These are phyloP conservation scores for Himalopsyche phryganea DNA, from an alignment of 1,140 invertebrate species.

Conservation along the genomic window DNA sequence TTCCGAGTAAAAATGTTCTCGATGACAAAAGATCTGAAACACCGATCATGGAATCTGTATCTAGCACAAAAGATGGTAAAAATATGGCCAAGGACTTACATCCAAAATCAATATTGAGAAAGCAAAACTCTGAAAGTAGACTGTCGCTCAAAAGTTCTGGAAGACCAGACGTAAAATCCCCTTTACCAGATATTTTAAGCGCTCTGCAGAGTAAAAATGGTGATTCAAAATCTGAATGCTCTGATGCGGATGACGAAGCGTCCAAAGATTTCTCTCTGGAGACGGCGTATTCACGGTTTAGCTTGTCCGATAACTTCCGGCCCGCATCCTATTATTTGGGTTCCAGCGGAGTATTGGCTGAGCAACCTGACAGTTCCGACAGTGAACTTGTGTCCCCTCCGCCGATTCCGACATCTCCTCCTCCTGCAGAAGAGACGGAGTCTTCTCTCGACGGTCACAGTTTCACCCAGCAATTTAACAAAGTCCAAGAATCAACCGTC, in stretches of 20 bases:
- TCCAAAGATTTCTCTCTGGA: conserved; percentile 62
- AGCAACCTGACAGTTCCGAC: conserved; percentile 76
- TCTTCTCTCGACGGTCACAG: neutral
- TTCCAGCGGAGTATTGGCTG: conserved; percentile 57
- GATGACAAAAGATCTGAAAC: conserved; percentile 41
- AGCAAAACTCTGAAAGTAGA: conserved; percentile 34
- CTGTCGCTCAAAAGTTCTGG: conserved; percentile 14
- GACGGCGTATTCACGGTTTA: conserved; percentile 60
- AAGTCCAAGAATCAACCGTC: conserved; percentile 37
- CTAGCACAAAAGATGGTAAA: conserved; percentile 34
- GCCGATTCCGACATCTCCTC: conserved; percentile 73
- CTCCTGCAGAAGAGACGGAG: conserved; percentile 62
- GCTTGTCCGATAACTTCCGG: conserved; percentile 79
- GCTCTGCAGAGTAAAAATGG: conserved; percentile 46
- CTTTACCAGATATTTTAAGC: conserved; percentile 65
- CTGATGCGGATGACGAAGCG: conserved; percentile 81
- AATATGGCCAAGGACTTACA: conserved; percentile 5
- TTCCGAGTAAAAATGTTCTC: conserved; percentile 45
- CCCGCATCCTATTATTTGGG: conserved; percentile 83
- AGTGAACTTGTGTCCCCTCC: conserved; percentile 77
- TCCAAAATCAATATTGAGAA: conserved; percentile 27
- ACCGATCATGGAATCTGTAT: conserved; percentile 42
- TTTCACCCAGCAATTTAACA: conserved; percentile 8
- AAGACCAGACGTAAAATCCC: conserved; percentile 29
- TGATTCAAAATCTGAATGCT: conserved; percentile 62